Conservation (phyloP, 2,797 vertebrate genomes). For the Urocyon cinereoargenteus region DNA sequence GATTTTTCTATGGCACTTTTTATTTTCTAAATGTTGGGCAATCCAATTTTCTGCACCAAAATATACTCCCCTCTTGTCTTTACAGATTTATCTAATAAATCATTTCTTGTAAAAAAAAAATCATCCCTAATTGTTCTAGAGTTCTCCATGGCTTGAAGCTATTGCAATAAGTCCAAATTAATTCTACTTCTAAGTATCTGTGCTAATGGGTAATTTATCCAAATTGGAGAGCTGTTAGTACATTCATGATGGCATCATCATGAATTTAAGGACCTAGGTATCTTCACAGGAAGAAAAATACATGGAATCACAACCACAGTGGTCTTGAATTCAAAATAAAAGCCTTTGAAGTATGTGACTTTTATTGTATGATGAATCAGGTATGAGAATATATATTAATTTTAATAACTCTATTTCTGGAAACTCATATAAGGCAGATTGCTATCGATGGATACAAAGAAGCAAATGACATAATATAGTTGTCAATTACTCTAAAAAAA, state of each 20-base stretch:
- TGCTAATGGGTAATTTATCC: constrained; percentile 66
- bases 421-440: not conserved
- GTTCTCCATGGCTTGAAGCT: constrained; percentile 38
- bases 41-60: not conserved
- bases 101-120: constrained; percentile 57
- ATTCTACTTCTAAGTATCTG: constrained; percentile 48
- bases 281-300: not conserved
- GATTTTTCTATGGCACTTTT: not conserved
- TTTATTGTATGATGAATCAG: not conserved
- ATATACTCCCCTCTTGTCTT: not conserved
- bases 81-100: constrained; percentile 24
- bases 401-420: not conserved
- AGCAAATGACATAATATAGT: not conserved
- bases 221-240: constrained; percentile 59
- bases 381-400: not conserved
- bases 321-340: not conserved
- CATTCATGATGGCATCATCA: not conserved
- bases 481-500: not conserved
- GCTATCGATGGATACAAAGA: not conserved
- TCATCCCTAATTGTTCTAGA: not conserved
- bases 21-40: not conserved
- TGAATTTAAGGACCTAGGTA: not conserved
- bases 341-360: not conserved
- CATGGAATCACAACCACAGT: too few species aligned
- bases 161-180: constrained; percentile 50